Evolutionary conservation across 2,113 vertebrate genomes (phyloP), one percentile per base, ranked within the genome.

Genomic region (Mastomys coucha): DNA sequence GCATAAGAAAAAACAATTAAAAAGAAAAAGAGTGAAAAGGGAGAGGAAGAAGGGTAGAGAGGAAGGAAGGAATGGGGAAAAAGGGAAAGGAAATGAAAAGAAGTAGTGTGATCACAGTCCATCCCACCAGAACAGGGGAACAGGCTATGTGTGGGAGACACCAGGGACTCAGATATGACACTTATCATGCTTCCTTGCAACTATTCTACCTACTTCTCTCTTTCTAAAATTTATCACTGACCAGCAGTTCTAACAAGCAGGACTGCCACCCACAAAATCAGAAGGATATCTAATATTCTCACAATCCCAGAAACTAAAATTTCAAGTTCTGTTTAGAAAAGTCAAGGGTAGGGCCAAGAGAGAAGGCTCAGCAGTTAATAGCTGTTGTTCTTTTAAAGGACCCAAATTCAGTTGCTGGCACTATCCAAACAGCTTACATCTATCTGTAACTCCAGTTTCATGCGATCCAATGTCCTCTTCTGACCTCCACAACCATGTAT

Each of bases 311-410:
- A 94, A 89, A 84, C 19, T 49, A 78, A 88, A 78, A 36, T 67
- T 90, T 42, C 65, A 76, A 82, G 13, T 42, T 92, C 56, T 77
- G 28, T 2, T 91, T 91, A 94, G 63, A 89, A 80, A 95, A 91
- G 45, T 36, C 7, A 13, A 22, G 20, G 7, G 53, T 16, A n/a
- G 53, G 80, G n/a, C 53, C 20, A 13, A 5, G 12, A 58, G 11
- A 58, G 78, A 81, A 22, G 9, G 10, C 4, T n/a, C 36, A 4
- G 56, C 2, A 5, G n/a, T 28, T 56, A 63, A 39, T 39, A 63
- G n/a, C 24, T n/a, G 36, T 51, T 63, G 22, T 42, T 63, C n/a
- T 4, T 60, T 60, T 28, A 60, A 84, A 84, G 56, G 5, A 84
- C 22, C n/a, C 13, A 63, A 39, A n/a, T 60, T 82, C 56, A 58